Conservation (phyloP, 2,888 invertebrate species). For the Augochlorella aurata region DNA sequence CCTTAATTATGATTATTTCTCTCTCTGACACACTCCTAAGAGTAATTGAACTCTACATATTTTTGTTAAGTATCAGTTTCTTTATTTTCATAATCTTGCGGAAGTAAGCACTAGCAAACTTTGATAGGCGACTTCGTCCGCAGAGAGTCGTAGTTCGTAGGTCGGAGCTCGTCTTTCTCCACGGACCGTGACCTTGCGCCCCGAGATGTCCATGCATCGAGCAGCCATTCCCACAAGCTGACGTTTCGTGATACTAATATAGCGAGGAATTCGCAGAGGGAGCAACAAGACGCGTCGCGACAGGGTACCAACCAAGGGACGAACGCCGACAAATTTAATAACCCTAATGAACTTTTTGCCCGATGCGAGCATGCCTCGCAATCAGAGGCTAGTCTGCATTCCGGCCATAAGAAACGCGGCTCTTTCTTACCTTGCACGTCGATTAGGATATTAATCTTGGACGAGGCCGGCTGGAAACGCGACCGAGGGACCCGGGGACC, state of each 20-base stretch:
- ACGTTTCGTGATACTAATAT: neutral
- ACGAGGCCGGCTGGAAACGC: constrained; percentile 32
- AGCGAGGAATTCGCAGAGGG: neutral
- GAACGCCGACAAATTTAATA: constrained; percentile 49
- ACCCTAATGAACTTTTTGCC: constrained; percentile 51
- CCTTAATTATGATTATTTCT: no score
- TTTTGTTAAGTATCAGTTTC: no score
- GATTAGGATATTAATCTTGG: constrained; percentile 62
- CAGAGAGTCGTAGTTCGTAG: no score
- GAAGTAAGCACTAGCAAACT: no score
- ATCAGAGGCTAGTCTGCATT: constrained; percentile 10
- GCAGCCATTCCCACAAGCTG: neutral
- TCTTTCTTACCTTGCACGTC: constrained; percentile 37
- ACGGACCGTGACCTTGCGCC: neutral
- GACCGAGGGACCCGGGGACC: constrained; percentile 10
- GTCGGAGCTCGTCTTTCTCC: no score
- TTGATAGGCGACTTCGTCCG: no score
- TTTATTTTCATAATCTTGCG: no score
- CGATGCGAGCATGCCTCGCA: constrained; percentile 13
- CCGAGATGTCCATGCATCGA: neutral
- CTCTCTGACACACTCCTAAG: no score
- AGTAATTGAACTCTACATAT: no score
- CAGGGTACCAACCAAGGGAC: neutral
- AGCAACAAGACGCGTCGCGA: constrained; percentile 12
- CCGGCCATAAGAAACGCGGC: constrained; percentile 23